Conservation (phyloP, 1,140 invertebrate genomes). For the Whitmania pigra region DNA sequence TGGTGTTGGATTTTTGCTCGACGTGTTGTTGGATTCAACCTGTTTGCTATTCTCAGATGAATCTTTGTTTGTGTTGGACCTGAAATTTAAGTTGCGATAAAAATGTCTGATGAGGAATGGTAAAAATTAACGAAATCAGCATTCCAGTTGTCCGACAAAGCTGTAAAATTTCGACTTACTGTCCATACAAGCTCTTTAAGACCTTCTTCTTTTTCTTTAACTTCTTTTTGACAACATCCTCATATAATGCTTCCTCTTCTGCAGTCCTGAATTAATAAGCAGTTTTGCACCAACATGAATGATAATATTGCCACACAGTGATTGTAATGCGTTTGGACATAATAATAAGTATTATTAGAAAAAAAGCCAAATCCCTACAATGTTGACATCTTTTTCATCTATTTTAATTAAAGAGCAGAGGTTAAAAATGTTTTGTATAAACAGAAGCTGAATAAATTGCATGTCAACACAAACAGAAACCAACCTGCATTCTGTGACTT, state of each 20-base stretch:
- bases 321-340: too few relatives aligned
- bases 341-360: too few relatives aligned
- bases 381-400: too few relatives aligned
- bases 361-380: too few relatives aligned
- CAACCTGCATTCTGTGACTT: conserved; percentile 54
- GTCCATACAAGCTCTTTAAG: conserved; percentile 2
- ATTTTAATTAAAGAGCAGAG: background rate
- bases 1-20: background rate
- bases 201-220: background rate
- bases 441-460: too few relatives aligned
- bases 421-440: too few relatives aligned
- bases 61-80: background rate
- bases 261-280: background rate
- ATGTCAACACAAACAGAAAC: background rate
- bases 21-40: background rate
- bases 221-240: background rate
- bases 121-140: background rate
- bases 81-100: background rate
- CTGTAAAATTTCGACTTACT: background rate
- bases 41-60: background rate
- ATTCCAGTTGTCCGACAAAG: background rate
- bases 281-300: too few relatives aligned
- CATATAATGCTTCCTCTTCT: background rate
- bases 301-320: too few relatives aligned
- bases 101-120: background rate